Evolutionary conservation across 2,113 vertebrate genomes (phyloP).

Genomic region (Okapia johnstoni): DNA sequence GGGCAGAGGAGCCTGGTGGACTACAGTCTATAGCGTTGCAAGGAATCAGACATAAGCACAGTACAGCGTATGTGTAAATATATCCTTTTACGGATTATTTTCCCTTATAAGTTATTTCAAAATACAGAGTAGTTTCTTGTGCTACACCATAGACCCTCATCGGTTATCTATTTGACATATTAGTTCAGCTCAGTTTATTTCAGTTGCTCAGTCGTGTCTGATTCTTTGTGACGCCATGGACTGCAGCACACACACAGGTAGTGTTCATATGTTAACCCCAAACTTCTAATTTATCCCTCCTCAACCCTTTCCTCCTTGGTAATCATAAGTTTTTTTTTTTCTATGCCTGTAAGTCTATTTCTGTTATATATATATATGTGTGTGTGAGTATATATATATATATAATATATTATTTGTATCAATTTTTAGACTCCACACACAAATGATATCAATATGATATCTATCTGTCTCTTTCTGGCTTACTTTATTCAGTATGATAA

Average conservation of each 20-base stretch:
- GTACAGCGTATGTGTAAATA: neutral
- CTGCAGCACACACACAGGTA: neutral
- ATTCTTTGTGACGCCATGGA: neutral
- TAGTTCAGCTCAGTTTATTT: neutral
- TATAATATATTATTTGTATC: neutral
- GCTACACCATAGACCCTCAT: neutral
- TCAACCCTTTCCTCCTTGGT: neutral
- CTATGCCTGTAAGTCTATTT: neutral
- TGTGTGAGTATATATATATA: neutral
- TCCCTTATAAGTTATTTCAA: neutral
- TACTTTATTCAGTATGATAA: neutral
- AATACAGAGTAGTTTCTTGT: neutral
- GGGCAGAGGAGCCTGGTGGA: neutral
- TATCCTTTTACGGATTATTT: neutral
- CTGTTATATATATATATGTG: neutral
- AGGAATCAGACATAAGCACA: neutral
- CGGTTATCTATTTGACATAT: neutral
- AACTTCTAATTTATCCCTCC: neutral
- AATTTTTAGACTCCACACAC: neutral
- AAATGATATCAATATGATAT: neutral
- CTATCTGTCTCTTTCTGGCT: neutral
- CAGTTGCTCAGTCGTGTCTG: fast-evolving
- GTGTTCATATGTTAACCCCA: neutral
- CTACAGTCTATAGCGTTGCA: neutral
- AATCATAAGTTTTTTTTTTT: neutral